Percentiles rank a stretch among this genome's conserved stretches.
phyloP scores from a whole-genome alignment of 2,113 vertebrate genomes.

The Synchiropus splendidus region DNA sequence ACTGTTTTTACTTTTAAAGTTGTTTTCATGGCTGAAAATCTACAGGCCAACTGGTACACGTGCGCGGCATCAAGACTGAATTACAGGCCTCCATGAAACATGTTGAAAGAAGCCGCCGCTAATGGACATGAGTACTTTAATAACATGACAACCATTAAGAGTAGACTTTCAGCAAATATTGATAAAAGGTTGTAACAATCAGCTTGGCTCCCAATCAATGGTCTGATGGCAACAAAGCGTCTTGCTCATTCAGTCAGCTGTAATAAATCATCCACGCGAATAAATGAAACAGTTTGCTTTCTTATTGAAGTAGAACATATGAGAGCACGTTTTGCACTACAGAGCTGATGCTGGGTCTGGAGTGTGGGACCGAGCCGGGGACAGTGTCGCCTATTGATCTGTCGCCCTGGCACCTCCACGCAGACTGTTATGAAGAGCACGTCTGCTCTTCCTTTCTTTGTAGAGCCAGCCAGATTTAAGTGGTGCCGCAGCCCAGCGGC shows the following conservation, averaged over 20 bases:
- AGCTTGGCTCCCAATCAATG: constrained; percentile 9
- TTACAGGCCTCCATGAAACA: too few relatives aligned
- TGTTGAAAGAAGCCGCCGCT: too few relatives aligned
- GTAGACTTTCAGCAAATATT: neutral
- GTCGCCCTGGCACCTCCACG: constrained; percentile 38
- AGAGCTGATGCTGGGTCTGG: constrained; percentile 20
- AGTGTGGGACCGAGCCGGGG: constrained; percentile 18
- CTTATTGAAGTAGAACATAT: neutral
- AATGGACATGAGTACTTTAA: neutral
- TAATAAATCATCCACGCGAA: constrained; percentile 9
- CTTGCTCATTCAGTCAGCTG: constrained; percentile 6
- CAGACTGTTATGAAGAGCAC: constrained; percentile 65
- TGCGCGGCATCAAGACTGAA: too few relatives aligned
- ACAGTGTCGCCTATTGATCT: constrained; percentile 57
- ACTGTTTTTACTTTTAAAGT: too few relatives aligned
- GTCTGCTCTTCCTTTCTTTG: constrained; percentile 68
- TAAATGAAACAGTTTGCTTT: neutral
- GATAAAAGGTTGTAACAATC: constrained; percentile 12
- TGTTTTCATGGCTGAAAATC: too few relatives aligned
- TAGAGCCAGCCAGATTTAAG: constrained; percentile 75
- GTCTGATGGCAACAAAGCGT: constrained; percentile 2
- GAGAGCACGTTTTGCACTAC: too few relatives aligned
- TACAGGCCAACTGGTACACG: too few relatives aligned
- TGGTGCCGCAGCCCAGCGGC: constrained; percentile 76
- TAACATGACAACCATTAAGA: constrained; percentile 2